These are phyloP conservation scores for Maconellicoccus hirsutus DNA, from an alignment of 1,140 invertebrate species.

Conservation along the genomic window DNA sequence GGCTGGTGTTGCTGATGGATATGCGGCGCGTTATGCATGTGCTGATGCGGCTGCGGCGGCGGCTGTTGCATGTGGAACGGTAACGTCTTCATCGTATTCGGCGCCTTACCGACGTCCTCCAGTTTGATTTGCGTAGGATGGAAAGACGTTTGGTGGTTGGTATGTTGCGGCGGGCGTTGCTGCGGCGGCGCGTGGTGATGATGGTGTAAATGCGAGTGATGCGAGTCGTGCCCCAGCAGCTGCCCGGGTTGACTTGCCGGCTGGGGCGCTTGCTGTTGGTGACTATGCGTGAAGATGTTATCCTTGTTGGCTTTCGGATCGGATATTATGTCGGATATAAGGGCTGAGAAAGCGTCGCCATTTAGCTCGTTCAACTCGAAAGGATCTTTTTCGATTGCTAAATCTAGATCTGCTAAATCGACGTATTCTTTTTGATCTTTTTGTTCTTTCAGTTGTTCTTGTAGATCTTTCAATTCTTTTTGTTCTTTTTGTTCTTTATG, in stretches of 20 bases:
- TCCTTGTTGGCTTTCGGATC: not conserved
- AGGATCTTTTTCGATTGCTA: not conserved
- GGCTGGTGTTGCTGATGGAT: not conserved
- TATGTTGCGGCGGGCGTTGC: not conserved
- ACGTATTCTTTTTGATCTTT: not conserved
- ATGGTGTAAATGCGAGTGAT: not conserved
- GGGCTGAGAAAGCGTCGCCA: not conserved
- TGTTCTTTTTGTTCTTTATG: not conserved
- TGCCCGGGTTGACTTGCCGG: not conserved
- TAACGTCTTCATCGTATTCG: not conserved
- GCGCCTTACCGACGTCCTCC: not conserved
- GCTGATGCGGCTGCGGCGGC: not conserved
- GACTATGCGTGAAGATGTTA: not conserved
- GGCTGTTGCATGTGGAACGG: not conserved
- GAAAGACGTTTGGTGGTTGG: not conserved
- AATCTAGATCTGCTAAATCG: not conserved
- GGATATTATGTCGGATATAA: not conserved
- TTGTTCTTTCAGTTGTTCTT: not conserved
- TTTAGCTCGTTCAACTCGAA: not conserved
- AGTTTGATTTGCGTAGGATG: not conserved
- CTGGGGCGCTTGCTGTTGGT: not conserved
- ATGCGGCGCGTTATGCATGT: not conserved
- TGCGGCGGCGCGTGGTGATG: not conserved
- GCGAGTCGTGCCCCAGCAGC: not conserved
- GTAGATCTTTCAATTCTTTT: not conserved